Conservation (phyloP, 2,888 invertebrate species). For the Callinectes sapidus region DNA sequence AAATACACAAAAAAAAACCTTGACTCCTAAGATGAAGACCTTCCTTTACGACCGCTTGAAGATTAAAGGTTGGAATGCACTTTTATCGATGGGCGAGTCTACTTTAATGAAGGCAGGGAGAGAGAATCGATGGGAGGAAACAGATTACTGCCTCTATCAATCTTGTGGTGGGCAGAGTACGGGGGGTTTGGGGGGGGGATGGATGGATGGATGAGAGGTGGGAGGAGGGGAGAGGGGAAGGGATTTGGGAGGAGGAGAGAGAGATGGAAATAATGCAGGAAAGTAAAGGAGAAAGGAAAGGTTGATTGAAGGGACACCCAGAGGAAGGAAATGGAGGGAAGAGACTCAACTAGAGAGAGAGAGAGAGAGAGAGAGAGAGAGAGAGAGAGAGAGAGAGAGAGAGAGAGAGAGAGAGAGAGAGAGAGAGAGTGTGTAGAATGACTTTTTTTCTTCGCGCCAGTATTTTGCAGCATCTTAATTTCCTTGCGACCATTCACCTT, state of each 20-base stretch:
- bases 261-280: not conserved
- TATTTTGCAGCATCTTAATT: not conserved
- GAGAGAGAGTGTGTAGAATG: not conserved
- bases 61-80: slow-evolving; percentile 46
- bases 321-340: not conserved
- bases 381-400: not conserved
- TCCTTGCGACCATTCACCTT: not conserved
- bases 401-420: not conserved
- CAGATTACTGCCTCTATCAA: slow-evolving; percentile 63
- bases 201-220: not conserved
- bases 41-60: not conserved
- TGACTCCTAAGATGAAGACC: not conserved
- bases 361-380: not conserved
- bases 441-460: not conserved
- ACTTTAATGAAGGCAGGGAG: slow-evolving; percentile 60
- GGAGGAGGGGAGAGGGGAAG: not conserved
- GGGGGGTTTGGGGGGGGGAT: not conserved
- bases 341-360: slow-evolving; percentile 4
- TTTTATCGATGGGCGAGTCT: slow-evolving; percentile 55
- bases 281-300: not conserved
- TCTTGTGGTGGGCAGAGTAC: slow-evolving; percentile 48
- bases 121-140: slow-evolving; percentile 50
- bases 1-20: not conserved
- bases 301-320: not conserved
- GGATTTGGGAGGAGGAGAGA: slow-evolving; percentile 15